Percentiles rank a stretch among this genome's conserved stretches.
Evolutionary conservation across 2,113 vertebrate genomes (phyloP).

Genomic region (Bujurquina vittata): DNA sequence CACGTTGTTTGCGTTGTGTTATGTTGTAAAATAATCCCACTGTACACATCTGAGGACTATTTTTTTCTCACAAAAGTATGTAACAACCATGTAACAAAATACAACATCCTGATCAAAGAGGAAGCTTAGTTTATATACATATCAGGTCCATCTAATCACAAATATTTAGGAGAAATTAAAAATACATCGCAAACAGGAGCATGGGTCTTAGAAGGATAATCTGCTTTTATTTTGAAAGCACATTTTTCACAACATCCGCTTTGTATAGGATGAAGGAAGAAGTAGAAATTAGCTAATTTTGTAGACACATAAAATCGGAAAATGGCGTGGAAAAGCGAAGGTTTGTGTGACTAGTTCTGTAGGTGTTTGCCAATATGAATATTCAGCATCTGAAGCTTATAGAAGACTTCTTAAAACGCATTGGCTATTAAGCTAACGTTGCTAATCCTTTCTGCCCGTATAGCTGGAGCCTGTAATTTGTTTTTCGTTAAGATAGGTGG

Average conservation of each 20-base stretch:
- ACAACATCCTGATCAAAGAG: too few species aligned
- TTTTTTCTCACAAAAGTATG: too few species aligned
- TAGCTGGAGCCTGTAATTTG: background rate
- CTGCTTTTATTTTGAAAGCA: constrained; percentile 54
- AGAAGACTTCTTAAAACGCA: background rate
- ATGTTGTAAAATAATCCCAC: too few species aligned
- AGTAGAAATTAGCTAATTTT: background rate
- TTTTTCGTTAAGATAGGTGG: background rate
- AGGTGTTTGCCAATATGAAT: fast-evolving
- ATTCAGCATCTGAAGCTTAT: background rate
- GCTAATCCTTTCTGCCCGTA: background rate
- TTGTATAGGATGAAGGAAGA: background rate
- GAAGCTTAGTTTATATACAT: too few species aligned
- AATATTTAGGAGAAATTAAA: too few species aligned
- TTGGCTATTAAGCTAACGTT: background rate
- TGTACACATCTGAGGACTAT: too few species aligned
- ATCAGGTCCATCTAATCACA: too few species aligned
- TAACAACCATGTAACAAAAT: too few species aligned
- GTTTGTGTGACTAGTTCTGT: background rate
- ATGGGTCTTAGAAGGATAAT: too few species aligned
- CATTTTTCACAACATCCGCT: constrained; percentile 41
- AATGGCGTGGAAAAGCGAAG: constrained; percentile 51
- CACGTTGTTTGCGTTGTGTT: too few species aligned
- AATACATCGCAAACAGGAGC: too few species aligned
- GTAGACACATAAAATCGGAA: background rate